These are phyloP conservation scores for Pseudorasbora parva DNA, from an alignment of 2,113 vertebrate species.

Conservation along the genomic window DNA sequence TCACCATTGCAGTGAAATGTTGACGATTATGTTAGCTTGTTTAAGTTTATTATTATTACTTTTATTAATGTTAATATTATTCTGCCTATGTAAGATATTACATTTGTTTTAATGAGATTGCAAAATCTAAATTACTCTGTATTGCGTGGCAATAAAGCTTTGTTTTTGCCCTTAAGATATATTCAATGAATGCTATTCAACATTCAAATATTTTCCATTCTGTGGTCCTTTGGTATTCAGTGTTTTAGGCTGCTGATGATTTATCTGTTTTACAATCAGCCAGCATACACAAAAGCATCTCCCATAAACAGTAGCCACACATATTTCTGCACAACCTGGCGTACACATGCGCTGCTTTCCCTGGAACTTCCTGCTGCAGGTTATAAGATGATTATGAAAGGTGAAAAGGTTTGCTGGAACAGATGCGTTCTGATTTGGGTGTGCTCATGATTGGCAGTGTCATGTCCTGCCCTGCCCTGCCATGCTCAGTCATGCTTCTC, in stretches of 20 bases:
- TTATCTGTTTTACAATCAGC: not conserved
- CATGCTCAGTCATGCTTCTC: conserved; percentile 18
- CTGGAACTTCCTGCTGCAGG: conserved; percentile 29
- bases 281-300: not conserved
- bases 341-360: not conserved
- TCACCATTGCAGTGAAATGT: not conserved
- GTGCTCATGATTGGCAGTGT: conserved; percentile 24
- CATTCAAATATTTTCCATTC: not conserved
- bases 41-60: not conserved
- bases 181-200: not conserved
- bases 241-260: conserved; percentile 3
- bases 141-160: not conserved
- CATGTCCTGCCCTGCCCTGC: not conserved
- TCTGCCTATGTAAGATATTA: not conserved
- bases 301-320: not conserved
- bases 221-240: not conserved
- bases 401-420: not conserved
- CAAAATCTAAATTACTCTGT: not conserved
- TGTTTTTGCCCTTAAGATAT: conserved; percentile 12
- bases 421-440: conserved; percentile 14
- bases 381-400: conserved; percentile 10
- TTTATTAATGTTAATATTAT: not conserved
- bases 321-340: conserved; percentile 21
- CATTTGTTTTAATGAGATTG: not conserved
- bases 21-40: not conserved